Conservation (phyloP, 2,888 invertebrate genomes). For the Salpingus planirostris region DNA sequence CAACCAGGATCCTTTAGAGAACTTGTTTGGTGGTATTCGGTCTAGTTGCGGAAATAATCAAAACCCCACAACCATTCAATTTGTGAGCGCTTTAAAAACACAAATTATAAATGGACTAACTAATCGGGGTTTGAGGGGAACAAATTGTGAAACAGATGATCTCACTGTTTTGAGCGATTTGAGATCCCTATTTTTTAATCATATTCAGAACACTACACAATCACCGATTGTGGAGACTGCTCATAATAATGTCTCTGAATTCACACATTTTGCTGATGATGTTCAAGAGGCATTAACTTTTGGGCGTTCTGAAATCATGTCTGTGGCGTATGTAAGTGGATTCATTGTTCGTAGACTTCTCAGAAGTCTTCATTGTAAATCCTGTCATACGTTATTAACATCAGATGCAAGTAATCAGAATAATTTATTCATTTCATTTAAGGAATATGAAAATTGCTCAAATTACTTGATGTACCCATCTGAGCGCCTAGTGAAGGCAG, state of each 20-base stretch:
- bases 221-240: not conserved
- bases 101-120: not conserved
- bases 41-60: not conserved
- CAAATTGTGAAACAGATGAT: conserved; percentile 2
- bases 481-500: too few relatives aligned
- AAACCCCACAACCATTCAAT: not conserved
- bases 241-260: not conserved
- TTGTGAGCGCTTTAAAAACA: not conserved
- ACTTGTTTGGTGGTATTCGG: not conserved
- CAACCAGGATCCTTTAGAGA: not conserved
- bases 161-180: not conserved
- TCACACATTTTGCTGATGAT: not conserved
- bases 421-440: not conserved
- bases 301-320: not conserved
- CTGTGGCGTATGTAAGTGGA: not conserved
- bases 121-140: conserved; percentile 2
- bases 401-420: not conserved
- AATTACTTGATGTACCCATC: not conserved
- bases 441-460: not conserved
- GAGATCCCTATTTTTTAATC: not conserved
- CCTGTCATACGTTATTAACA: not conserved
- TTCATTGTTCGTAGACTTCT: not conserved
- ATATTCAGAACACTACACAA: not conserved
- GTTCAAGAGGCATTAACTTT: not conserved
- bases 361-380: not conserved